Conservation (phyloP, 2,113 vertebrate species). For the Prinia subflava region DNA sequence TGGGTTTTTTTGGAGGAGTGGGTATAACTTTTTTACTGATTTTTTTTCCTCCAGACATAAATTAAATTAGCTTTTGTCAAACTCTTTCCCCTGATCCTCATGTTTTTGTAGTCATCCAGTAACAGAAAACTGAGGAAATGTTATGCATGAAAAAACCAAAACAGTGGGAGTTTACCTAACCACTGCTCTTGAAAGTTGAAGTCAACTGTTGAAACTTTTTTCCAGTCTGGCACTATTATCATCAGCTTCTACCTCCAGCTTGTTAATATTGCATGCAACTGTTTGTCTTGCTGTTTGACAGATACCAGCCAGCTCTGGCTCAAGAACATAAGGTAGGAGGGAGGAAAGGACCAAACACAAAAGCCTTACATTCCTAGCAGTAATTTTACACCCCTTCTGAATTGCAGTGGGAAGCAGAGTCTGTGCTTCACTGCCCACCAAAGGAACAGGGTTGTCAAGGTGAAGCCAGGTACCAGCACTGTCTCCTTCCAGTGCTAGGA, state of each 20-base stretch:
- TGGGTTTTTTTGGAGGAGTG: accelerated
- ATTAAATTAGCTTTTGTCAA: background rate
- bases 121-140: background rate
- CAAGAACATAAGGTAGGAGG: background rate
- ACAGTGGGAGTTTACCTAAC: background rate
- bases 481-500: accelerated
- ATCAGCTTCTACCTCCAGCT: background rate
- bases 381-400: background rate
- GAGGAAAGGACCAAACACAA: background rate
- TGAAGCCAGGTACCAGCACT: background rate
- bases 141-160: background rate
- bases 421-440: background rate
- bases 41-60: background rate
- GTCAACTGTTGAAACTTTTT: background rate
- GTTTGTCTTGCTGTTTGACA: background rate
- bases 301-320: background rate
- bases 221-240: background rate
- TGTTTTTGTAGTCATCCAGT: background rate
- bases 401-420: background rate
- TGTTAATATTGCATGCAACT: background rate
- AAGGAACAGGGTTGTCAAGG: background rate
- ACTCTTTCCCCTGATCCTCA: background rate
- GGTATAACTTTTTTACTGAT: background rate
- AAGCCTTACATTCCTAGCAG: background rate
- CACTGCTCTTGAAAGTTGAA: background rate